A percentile compares a stretch with the other conserved stretches of the same genome.
These are phyloP conservation scores for Rhogogaster chlorosoma DNA, from an alignment of 2,888 invertebrate genomes.

Conservation along the genomic window DNA sequence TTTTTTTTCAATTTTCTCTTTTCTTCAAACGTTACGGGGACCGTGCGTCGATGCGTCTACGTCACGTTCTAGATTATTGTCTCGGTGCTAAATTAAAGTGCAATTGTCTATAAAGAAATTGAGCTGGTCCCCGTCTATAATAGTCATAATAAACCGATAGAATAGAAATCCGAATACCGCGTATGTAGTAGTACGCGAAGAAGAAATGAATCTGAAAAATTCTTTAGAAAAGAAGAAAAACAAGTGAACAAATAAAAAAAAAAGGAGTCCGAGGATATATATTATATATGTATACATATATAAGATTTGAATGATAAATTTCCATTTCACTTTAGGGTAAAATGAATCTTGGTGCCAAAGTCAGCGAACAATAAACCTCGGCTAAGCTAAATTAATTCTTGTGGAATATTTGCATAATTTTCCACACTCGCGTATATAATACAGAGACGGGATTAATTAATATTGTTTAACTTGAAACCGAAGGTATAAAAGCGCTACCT, in stretches of 20 bases:
- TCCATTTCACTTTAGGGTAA: neutral
- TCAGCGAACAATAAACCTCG: conserved; percentile 3
- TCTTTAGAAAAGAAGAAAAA: neutral
- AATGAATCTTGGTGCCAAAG: conserved; percentile 13
- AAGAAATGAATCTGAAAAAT: neutral
- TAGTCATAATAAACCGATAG: neutral
- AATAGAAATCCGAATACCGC: neutral
- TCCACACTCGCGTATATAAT: conserved; percentile 1
- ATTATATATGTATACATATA: no score
- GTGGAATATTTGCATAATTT: conserved; percentile 34
- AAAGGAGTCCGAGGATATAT: neutral
- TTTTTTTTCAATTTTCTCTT: no score
- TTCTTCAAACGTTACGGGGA: neutral
- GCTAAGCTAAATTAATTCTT: conserved; percentile 36
- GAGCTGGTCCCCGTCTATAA: neutral
- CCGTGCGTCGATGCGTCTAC: conserved; percentile 21
- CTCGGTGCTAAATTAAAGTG: conserved; percentile 10
- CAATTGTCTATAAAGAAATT: conserved; percentile 12
- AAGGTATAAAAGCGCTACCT: neutral
- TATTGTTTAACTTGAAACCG: conserved; percentile 21
- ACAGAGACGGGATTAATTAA: conserved; percentile 19
- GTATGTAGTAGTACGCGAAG: neutral
- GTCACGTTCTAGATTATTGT: conserved; percentile 37
- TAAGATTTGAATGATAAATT: neutral
- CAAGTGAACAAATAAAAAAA: no score